Conservation (phyloP, 2,797 vertebrate genomes). For the Gobio occitaniae region DNA sequence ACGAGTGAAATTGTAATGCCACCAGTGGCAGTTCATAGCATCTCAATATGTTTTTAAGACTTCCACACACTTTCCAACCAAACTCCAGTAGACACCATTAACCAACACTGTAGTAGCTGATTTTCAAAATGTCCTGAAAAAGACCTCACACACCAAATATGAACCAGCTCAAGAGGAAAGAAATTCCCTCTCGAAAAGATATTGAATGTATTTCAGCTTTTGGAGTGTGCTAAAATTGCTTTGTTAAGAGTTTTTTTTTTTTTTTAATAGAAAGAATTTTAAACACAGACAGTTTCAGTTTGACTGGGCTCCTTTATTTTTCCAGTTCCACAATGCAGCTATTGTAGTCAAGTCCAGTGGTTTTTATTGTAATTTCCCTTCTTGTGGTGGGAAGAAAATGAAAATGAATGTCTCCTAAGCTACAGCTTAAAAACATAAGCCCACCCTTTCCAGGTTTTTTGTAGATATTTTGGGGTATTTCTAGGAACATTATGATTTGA, state of each 20-base stretch:
- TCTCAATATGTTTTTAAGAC: neutral
- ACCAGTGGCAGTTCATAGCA: neutral
- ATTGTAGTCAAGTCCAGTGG: neutral
- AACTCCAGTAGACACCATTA: neutral
- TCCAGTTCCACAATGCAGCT: neutral
- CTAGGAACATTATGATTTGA: neutral
- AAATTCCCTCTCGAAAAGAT: neutral
- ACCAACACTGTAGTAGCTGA: neutral
- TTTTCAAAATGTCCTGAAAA: neutral
- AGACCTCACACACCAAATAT: neutral
- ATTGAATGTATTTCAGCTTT: neutral
- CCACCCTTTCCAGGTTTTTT: neutral
- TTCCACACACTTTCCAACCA: neutral
- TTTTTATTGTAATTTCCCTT: constrained; percentile 11
- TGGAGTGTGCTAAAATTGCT: neutral
- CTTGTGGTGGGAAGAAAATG: neutral
- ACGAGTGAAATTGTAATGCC: neutral
- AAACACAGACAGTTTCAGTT: neutral
- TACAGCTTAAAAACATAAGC: neutral
- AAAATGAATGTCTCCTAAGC: neutral
- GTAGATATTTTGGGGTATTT: neutral
- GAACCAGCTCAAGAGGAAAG: neutral
- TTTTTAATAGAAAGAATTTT: neutral
- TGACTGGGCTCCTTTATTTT: constrained; percentile 10
- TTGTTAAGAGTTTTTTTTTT: neutral